Base-by-base conservation (phyloP, 1,140 invertebrate genomes). In the Eumaeus atala region DNA sequence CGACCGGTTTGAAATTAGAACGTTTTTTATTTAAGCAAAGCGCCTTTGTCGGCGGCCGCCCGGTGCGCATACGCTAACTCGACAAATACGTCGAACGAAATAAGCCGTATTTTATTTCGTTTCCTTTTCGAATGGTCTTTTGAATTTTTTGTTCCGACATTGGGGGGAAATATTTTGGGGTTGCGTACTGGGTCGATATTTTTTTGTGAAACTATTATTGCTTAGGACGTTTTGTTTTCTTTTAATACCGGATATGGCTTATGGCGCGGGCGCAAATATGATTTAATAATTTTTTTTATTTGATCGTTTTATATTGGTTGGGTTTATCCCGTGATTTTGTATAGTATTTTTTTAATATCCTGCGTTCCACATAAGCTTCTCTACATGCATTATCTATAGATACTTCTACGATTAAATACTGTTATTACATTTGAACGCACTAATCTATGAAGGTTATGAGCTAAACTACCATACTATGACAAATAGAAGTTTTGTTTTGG, bases 1-100 rank as follows among this genome's bases (percentile, higher is more conserved):
- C 66, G 75, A 84, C 84, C 84, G 84, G 84, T 87, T 87, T 84
- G 70, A 82, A 87, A 82, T 87, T 87, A 87, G 84, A 87, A 83
- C 79, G 83, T 82, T 84, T 86, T 87, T 83, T 81, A 73, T 77
- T 70, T 70, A 60, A 68, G 60, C 58, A 62, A 56, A 64, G 59
- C 62, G 67, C 72, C 72, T 84, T 84, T 84, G 83, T 84, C 83
- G 83, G 81, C 75, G 72, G 66, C 82, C 79, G 77, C 81, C 77
- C 71, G 72, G 76, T 75, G 81, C 70, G 83, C 74, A 68, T 74
- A 77, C 79, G 83, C 83, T 84, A 84, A 84, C 80, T 86, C 79
- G 81, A 84, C 83, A 84, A 86, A 83, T 77, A 76, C 74, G 68
- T 74, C 70, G 58, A 76, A 85, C 75, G 77, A 82, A 85, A 86